A percentile compares a stretch with the other conserved stretches of the same genome.
phyloP scores from a whole-genome alignment of 1,140 invertebrate species.

The Nylanderia fulva region DNA sequence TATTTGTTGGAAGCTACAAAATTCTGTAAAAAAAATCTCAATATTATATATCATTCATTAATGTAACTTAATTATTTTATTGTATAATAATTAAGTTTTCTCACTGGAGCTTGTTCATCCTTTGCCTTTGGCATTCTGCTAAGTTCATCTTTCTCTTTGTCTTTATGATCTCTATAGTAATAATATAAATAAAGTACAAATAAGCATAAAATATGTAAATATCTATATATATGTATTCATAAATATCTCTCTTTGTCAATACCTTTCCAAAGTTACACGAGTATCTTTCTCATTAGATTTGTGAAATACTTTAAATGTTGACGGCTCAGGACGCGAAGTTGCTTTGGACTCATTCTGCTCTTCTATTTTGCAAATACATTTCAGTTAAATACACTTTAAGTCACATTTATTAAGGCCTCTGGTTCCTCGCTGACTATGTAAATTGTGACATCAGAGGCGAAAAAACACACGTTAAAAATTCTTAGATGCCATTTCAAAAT shows the following conservation, averaged over 20 bases:
- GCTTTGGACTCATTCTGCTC: slow-evolving; percentile 74
- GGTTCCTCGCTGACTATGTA: too few relatives aligned
- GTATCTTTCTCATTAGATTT: slow-evolving; percentile 43
- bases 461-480: too few relatives aligned
- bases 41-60: background rate
- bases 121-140: slow-evolving; percentile 87
- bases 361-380: slow-evolving; percentile 63
- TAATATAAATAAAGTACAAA: background rate
- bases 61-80: too few relatives aligned
- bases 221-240: background rate
- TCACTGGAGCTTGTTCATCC: slow-evolving; percentile 88
- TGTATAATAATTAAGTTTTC: slow-evolving; percentile 62
- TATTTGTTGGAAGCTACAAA: slow-evolving; percentile 89
- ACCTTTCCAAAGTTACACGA: slow-evolving; percentile 29
- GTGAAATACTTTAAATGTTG: slow-evolving; percentile 43
- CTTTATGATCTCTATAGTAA: slow-evolving; percentile 76
- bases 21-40: slow-evolving; percentile 85
- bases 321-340: slow-evolving; percentile 56
- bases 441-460: too few relatives aligned
- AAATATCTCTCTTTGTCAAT: background rate
- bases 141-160: slow-evolving; percentile 82
- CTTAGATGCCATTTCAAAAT: too few relatives aligned
- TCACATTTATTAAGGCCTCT: background rate
- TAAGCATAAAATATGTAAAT: background rate
- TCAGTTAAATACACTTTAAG: too few relatives aligned